A percentile compares a stretch with the other conserved stretches of the same genome.
Conservation (phyloP, 1,140 invertebrate species). For the Zaprionus kolodkinae region DNA sequence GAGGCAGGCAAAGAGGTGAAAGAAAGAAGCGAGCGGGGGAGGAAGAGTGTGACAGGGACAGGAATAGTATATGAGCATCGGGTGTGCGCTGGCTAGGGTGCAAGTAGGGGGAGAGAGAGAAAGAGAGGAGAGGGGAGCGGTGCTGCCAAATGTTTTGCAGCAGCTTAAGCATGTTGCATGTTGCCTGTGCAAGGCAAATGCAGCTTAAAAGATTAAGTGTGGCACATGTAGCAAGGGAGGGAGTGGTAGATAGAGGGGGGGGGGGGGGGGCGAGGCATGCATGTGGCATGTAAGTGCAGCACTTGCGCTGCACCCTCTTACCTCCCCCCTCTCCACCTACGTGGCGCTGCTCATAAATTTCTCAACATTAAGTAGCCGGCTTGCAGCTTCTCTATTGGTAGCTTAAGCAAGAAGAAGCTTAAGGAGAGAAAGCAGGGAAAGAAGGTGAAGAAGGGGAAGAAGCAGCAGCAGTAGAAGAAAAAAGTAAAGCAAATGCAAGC, state of each 20-base stretch:
- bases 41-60: neutral
- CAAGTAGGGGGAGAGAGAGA: too few species aligned
- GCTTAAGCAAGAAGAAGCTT: conserved; percentile 38
- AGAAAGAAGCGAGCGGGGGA: neutral
- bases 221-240: conserved; percentile 19
- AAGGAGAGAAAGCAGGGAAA: conserved; percentile 5
- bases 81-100: neutral
- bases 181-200: conserved; percentile 72
- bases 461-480: conserved; percentile 1
- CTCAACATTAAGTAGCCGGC: conserved; percentile 67
- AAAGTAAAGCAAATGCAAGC: neutral
- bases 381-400: conserved; percentile 64
- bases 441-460: neutral
- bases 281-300: conserved; percentile 58
- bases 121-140: neutral
- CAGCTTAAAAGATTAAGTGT: conserved; percentile 79
- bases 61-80: conserved; percentile 12
- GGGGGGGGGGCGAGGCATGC: neutral
- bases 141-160: conserved; percentile 68
- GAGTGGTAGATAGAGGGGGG: too few species aligned
- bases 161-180: conserved; percentile 80
- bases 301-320: conserved; percentile 16
- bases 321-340: neutral
- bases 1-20: conserved; percentile 43
- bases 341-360: conserved; percentile 50